phyloP scores from a whole-genome alignment of 2,113 vertebrate genomes.

The western clawed frog (Xenopus tropicalis) region UCB_Xtro_10.0 CM004444.2:169652501-169653000 shows the following conservation, averaged over 20 bases:
- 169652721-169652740: slow-evolving; percentile 50
- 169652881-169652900: slow-evolving; percentile 61
- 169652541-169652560: not conserved
- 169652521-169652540: not conserved
- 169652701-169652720: slow-evolving; percentile 50
- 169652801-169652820: slow-evolving; percentile 43
- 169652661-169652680: slow-evolving; percentile 38
- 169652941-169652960: slow-evolving; percentile 51
- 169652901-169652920: slow-evolving; percentile 55
- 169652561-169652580: slow-evolving; percentile 34
- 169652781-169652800: slow-evolving; percentile 50
- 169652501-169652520: too few relatives aligned
- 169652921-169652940: slow-evolving; percentile 13
- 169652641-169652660: slow-evolving; percentile 50
- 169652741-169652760: slow-evolving; percentile 48
- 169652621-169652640: slow-evolving; percentile 51
- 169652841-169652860: slow-evolving; percentile 46
- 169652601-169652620: slow-evolving; percentile 47
- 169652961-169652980: slow-evolving; percentile 54
- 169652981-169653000: slow-evolving; percentile 21
- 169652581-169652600: slow-evolving; percentile 46
- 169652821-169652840: slow-evolving; percentile 55
- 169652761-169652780: slow-evolving; percentile 51
- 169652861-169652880: slow-evolving; percentile 57
- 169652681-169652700: slow-evolving; percentile 30